phyloP scores from a whole-genome alignment of 2,888 invertebrate genomes.

The Pocota personata region DNA sequence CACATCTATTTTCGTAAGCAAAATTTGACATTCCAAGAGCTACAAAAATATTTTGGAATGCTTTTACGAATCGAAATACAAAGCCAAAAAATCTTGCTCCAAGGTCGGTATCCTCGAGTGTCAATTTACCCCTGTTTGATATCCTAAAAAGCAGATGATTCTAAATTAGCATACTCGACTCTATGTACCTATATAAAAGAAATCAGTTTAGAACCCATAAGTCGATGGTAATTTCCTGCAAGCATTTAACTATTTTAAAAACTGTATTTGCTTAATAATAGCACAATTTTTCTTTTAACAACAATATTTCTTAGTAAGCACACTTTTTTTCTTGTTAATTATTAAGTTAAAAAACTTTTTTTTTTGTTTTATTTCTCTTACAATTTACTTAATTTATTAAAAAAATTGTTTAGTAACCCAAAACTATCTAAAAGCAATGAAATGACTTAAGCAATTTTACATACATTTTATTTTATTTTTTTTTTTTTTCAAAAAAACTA shows the following conservation, averaged over 20 bases:
- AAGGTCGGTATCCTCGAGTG: no score
- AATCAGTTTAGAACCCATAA: neutral
- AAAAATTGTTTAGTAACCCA: slow-evolving; percentile 34
- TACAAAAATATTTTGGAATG: no score
- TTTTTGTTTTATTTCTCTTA: slow-evolving; percentile 19
- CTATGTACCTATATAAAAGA: neutral
- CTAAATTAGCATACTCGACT: neutral
- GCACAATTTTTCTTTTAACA: slow-evolving; percentile 37
- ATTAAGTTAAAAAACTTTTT: slow-evolving; percentile 29
- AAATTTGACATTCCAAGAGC: no score
- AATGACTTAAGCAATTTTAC: slow-evolving; percentile 12
- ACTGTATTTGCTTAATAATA: slow-evolving; percentile 30
- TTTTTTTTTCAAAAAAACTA: neutral
- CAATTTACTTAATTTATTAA: neutral
- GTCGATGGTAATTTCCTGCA: slow-evolving; percentile 32
- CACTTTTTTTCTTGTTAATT: slow-evolving; percentile 47
- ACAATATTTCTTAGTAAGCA: slow-evolving; percentile 56
- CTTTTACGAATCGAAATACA: no score
- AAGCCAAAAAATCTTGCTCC: no score
- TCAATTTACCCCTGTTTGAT: no score
- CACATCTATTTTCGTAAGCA: no score
- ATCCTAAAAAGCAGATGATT: neutral
- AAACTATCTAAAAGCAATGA: slow-evolving; percentile 42
- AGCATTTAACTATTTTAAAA: slow-evolving; percentile 45
- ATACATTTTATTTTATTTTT: no score